Conservation (phyloP, 2,797 vertebrate genomes). For the Cirrhinus molitorella region DNA sequence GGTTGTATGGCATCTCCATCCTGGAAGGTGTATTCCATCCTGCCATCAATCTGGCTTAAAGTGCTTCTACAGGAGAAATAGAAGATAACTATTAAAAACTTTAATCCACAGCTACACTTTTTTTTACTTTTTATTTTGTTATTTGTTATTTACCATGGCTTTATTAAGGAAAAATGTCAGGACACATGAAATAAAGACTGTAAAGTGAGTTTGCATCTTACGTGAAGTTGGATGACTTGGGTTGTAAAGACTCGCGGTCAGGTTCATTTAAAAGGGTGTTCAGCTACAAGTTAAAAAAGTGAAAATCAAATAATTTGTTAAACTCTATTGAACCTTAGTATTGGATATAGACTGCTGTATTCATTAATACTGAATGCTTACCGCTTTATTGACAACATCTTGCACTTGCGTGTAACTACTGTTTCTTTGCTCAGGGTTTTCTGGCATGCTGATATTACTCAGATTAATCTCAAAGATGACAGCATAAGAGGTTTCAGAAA, state of each 20-base stretch:
- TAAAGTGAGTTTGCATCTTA: background rate
- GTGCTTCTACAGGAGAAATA: background rate
- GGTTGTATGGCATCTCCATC: no score
- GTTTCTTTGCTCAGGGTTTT: background rate
- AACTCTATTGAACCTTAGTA: no score
- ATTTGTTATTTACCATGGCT: background rate
- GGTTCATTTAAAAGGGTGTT: constrained; percentile 23
- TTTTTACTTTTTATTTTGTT: no score
- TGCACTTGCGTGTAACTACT: background rate
- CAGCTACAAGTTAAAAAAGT: background rate
- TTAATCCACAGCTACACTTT: background rate
- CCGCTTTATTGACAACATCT: background rate
- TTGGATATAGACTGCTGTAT: no score
- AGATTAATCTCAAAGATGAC: background rate
- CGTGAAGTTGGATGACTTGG: background rate
- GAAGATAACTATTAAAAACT: background rate
- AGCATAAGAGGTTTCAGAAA: constrained; percentile 3
- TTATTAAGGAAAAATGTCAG: background rate
- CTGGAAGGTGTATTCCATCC: no score
- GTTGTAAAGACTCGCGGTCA: rapidly evolving
- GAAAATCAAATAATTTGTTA: background rate
- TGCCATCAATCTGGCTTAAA: no score
- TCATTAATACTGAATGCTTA: background rate
- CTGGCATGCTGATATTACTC: constrained; percentile 1
- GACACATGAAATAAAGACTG: background rate